These are phyloP conservation scores for Halesus radiatus DNA, from an alignment of 1,140 invertebrate species.

Conservation along the genomic window DNA sequence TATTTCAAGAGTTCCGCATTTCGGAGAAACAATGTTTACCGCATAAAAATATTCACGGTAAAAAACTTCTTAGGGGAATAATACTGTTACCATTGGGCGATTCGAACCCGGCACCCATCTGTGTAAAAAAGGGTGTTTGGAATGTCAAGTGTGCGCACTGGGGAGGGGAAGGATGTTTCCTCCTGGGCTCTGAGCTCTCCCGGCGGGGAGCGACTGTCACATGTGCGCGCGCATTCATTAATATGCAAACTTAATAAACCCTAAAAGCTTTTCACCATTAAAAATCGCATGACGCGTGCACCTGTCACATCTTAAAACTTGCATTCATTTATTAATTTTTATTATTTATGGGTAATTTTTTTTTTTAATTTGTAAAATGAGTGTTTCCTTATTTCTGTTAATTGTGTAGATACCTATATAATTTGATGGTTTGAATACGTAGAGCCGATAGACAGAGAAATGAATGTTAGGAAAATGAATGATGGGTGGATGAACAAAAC, in stretches of 20 bases:
- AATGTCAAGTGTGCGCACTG: conserved; percentile 34
- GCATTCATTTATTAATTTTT: background rate
- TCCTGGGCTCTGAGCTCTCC: background rate
- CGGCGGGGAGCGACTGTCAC: conserved; percentile 41
- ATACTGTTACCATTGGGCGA: conserved; percentile 21
- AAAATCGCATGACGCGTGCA: conserved; percentile 31
- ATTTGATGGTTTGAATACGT: too few species aligned
- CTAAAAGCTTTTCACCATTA: conserved; percentile 54
- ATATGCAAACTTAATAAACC: conserved; percentile 54
- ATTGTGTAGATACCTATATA: too few species aligned
- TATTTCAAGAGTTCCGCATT: too few species aligned
- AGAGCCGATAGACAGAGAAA: background rate
- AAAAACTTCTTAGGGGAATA: background rate
- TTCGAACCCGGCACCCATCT: conserved; percentile 2
- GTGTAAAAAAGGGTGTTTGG: conserved; percentile 30
- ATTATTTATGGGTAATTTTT: background rate
- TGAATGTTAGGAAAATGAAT: background rate
- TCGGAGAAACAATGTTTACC: background rate
- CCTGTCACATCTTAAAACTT: conserved; percentile 23
- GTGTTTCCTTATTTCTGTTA: too few species aligned
- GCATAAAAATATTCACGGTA: background rate
- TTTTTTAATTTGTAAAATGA: background rate
- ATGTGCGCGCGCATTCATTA: conserved; percentile 52
- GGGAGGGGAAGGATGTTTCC: conserved; percentile 8
- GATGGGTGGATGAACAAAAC: background rate